phyloP scores from a whole-genome alignment of 2,797 vertebrate species.

The Mus minutoides region DNA sequence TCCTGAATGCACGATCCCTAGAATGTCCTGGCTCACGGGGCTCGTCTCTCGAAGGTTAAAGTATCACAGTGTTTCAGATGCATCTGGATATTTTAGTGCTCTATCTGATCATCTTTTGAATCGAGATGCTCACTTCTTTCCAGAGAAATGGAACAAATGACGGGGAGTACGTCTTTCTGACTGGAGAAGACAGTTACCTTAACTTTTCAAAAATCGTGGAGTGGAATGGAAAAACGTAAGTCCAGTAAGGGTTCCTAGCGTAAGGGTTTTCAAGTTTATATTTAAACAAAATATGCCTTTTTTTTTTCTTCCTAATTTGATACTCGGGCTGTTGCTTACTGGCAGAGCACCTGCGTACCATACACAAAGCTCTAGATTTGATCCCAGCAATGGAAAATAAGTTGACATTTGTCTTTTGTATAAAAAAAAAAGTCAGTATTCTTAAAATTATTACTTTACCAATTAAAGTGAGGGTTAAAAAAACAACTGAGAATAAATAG shows the following conservation, averaged over 20 bases:
- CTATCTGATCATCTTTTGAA: neutral
- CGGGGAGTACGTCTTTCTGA: slow-evolving; percentile 94
- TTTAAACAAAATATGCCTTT: neutral
- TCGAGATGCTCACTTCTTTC: slow-evolving; percentile 65
- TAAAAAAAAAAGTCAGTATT: slow-evolving; percentile 46
- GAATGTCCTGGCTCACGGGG: neutral
- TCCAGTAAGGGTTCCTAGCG: neutral
- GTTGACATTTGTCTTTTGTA: slow-evolving; percentile 1
- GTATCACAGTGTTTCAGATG: neutral
- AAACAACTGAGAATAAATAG: neutral
- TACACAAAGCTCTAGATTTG: neutral
- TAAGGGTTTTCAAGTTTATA: slow-evolving; percentile 11
- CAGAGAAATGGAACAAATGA: slow-evolving; percentile 95
- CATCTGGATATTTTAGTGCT: neutral
- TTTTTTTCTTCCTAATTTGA: neutral
- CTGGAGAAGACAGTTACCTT: slow-evolving; percentile 91
- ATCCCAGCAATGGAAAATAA: neutral
- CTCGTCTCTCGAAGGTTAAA: neutral
- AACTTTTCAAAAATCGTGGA: slow-evolving; percentile 94
- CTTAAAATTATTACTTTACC: slow-evolving; percentile 35
- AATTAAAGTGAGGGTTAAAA: neutral
- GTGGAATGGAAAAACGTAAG: slow-evolving; percentile 94
- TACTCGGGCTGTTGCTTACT: neutral
- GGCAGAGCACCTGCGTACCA: neutral
- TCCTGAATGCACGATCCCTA: neutral